Base-by-base conservation (phyloP, 2,797 vertebrate species). In the Danio tinwini region DNA sequence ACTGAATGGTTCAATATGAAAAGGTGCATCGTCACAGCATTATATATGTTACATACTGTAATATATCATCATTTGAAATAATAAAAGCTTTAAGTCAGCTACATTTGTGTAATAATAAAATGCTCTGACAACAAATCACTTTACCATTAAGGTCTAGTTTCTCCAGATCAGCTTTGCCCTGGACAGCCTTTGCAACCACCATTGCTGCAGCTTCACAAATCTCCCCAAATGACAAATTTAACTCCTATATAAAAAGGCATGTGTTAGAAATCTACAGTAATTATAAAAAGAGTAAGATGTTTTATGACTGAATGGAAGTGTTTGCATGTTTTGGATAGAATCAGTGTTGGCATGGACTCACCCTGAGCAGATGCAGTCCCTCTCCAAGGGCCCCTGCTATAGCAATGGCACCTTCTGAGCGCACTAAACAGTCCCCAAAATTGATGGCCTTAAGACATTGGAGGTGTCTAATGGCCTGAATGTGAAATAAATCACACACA, bases 351-450 rank as follows among this genome's bases (percentile, higher is more conserved):
- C 21, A 63, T 73, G 0, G 55, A 67, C 55, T 85, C 81, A 98
- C 98, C 95, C 96, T 98, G 50, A 99, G 93, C 75, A 95, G 94
- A 7, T 96, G 95, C 56, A 99, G 91, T 58, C 97, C 97, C 67
- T 94, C 93, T 9, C 92, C 93, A 52, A 99, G 91, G 0, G 94
- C 93, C 39, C 94, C 93, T 69, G 97, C 95, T 6, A 99, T 94
- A 39, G 97, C 97, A n/a, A 94, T 73, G 1, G 98, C 98, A 0
- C 98, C 98, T 85, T 93, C 95, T 0, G 98, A 96, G 79, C 98
- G 96, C 81, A 99, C 96, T 78, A 99, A 90, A 83, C 98, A 99
- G 87, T 99, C 98, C 16, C 98, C 98, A 63, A 99, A 99, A 91
- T 99, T 99, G 85, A 99, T 97, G 58, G 94, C 92, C 87, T 99